A percentile compares a stretch with the other conserved stretches of the same genome.
Evolutionary conservation across 2,888 invertebrate species (phyloP).

Genomic region (Odiellus spinosus): DNA sequence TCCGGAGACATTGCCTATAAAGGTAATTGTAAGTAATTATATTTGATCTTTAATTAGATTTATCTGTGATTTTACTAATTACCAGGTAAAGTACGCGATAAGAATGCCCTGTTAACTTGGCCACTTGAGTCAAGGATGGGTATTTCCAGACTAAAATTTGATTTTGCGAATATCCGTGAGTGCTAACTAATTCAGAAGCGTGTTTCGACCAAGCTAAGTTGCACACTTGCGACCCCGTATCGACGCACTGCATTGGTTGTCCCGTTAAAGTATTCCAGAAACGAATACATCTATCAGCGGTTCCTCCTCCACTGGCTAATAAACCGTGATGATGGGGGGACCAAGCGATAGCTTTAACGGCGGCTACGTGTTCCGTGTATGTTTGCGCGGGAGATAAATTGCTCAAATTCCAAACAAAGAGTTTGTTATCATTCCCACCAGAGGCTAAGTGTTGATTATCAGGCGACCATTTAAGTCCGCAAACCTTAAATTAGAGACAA

Average conservation of each 20-base stretch:
- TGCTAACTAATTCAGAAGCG: slow-evolving; percentile 90
- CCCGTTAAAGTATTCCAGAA: slow-evolving; percentile 98
- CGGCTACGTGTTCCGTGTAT: slow-evolving; percentile 90
- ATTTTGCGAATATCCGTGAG: slow-evolving; percentile 96
- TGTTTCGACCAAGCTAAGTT: slow-evolving; percentile 98
- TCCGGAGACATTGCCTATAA: slow-evolving; percentile 75
- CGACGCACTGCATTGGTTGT: slow-evolving; percentile 94
- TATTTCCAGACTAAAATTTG: slow-evolving; percentile 99
- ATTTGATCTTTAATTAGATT: not conserved
- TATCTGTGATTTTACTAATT: slow-evolving; percentile 6
- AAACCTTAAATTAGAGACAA: slow-evolving; percentile 37
- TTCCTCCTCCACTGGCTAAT: slow-evolving; percentile 95
- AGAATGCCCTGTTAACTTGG: slow-evolving; percentile 90
- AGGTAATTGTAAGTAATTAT: slow-evolving; percentile 6
- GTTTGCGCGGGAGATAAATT: slow-evolving; percentile 79
- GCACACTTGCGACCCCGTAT: slow-evolving; percentile 95
- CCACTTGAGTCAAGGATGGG: slow-evolving; percentile 88
- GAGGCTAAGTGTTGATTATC: slow-evolving; percentile 94
- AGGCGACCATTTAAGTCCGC: slow-evolving; percentile 96
- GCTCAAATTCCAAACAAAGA: slow-evolving; percentile 82
- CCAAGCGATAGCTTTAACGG: slow-evolving; percentile 97
- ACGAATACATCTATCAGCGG: slow-evolving; percentile 86
- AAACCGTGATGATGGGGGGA: slow-evolving; percentile 96
- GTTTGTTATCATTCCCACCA: slow-evolving; percentile 93
- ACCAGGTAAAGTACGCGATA: slow-evolving; percentile 80